Evolutionary conservation across 2,113 vertebrate species (phyloP), one percentile per base, ranked within the genome.

Genomic region (Petrocephalus zakoni): DNA sequence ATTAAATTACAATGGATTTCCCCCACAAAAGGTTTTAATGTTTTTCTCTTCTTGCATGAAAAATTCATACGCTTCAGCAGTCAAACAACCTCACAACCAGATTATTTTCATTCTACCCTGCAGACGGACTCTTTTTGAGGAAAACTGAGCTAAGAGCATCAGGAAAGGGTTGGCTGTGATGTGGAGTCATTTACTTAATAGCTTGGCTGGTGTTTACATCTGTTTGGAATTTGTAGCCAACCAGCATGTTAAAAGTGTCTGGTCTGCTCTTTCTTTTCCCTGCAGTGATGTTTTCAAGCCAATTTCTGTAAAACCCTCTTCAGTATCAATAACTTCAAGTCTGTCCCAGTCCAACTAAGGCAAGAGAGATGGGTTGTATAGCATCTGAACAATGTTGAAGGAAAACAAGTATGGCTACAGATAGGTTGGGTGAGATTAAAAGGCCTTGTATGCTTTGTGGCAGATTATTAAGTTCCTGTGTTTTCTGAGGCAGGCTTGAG

Each of bases 121-220:
- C 22, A 13, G 21, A 61, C 90, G 34, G 72, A 55, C 19, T 47
- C 22, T 83, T 46, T 83, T 49, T 83, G 42, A 11, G 89, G 89
- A 61, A 2, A 6, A 83, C 90, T 82, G 22, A 88, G 91, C 90
- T 89, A 61, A 85, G 84, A 88, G 89, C 92, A 92, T 93, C 92
- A 90, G 90, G 90, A 93, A 93, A 92, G 91, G 85, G 85, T 90
- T 93, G 93, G 91, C 93, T 91, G 87, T 91, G 85, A 90, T 89
- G 87, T 90, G 89, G 90, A 90, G 87, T 93, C 92, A 92, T 94
- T 94, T 93, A 89, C 88, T 93, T 92, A 93, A 93, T 93, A 90
- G 90, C 89, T 89, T 21, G 89, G 93, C 91, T 92, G 91, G 91
- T 92, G 89, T 93, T 93, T 95, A 92, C 93, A 94, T 93, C 91